Percentiles rank a stretch among this genome's conserved stretches.
phyloP scores from a whole-genome alignment of 2,888 invertebrate species.

The Watsonalla cultraria region DNA sequence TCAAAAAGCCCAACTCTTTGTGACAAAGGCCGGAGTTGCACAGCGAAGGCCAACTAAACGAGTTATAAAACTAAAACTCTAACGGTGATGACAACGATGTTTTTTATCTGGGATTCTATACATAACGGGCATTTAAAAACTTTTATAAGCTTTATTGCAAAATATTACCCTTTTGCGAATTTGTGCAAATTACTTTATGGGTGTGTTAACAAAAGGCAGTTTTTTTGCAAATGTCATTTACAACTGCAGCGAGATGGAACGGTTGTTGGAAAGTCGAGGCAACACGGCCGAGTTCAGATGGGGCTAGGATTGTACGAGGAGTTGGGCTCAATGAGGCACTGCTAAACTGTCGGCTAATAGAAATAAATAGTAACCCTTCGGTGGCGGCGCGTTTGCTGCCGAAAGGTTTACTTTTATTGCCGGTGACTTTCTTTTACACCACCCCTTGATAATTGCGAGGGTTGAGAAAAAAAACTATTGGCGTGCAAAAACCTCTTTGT shows the following conservation, averaged over 20 bases:
- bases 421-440: constrained; percentile 64
- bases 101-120: constrained; percentile 45
- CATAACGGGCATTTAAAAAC: constrained; percentile 61
- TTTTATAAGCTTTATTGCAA: constrained; percentile 40
- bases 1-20: constrained; percentile 14
- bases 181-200: constrained; percentile 77
- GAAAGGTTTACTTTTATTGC: constrained; percentile 75
- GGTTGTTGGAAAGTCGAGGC: constrained; percentile 32
- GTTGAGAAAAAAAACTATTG: constrained; percentile 47
- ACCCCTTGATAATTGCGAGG: constrained; percentile 70
- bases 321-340: constrained; percentile 43
- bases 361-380: constrained; percentile 74
- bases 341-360: constrained; percentile 60
- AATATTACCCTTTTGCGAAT: constrained; percentile 74
- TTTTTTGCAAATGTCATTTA: constrained; percentile 57
- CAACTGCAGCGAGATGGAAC: constrained; percentile 48
- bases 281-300: constrained; percentile 41
- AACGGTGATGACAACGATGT: constrained; percentile 32
- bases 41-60: constrained; percentile 30
- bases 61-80: constrained; percentile 52
- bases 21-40: constrained; percentile 31
- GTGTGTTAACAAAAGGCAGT: constrained; percentile 49
- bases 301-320: constrained; percentile 44
- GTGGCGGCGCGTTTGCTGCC: constrained; percentile 64
- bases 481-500: constrained; percentile 49